A percentile compares a stretch with the other conserved stretches of the same genome.
Conservation (phyloP, 2,888 invertebrate genomes). For the Hedychridium roseum region DNA sequence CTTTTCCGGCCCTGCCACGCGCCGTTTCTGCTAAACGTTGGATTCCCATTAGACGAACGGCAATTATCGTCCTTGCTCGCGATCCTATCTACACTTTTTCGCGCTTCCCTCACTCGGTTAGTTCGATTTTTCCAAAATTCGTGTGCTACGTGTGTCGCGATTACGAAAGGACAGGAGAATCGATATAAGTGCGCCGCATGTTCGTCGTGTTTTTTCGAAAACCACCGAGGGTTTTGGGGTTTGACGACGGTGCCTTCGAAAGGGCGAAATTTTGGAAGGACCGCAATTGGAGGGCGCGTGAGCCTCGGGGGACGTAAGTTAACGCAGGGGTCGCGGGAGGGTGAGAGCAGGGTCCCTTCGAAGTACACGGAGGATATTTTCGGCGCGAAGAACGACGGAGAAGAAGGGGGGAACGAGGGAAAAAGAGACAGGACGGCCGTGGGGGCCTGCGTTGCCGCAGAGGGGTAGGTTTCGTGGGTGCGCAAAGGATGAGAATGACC, state of each 20-base stretch:
- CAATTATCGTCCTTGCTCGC: slow-evolving; percentile 12
- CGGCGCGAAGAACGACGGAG: slow-evolving; percentile 9
- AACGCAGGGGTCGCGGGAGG: background rate
- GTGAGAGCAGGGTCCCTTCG: background rate
- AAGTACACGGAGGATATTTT: slow-evolving; percentile 5
- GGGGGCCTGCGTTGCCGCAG: slow-evolving; percentile 23
- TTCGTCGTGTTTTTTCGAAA: too few species aligned
- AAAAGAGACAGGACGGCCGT: slow-evolving; percentile 9
- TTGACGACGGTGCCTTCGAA: too few species aligned
- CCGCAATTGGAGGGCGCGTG: background rate
- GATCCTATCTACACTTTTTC: background rate
- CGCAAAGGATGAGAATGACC: slow-evolving; percentile 42
- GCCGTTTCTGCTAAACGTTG: slow-evolving; percentile 37
- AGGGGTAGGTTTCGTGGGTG: slow-evolving; percentile 29
- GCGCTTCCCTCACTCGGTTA: background rate
- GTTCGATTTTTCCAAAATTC: background rate
- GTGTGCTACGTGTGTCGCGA: too few species aligned
- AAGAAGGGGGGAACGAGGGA: slow-evolving; percentile 23
- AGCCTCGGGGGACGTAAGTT: too few species aligned
- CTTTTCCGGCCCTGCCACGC: slow-evolving; percentile 32
- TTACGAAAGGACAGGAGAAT: too few species aligned
- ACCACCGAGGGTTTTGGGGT: too few species aligned
- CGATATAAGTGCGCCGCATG: too few species aligned
- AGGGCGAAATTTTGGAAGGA: slow-evolving; percentile 8
- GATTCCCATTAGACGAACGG: slow-evolving; percentile 51